Base-by-base conservation (phyloP, 2,113 vertebrate genomes). In the Zosterops lateralis region DNA sequence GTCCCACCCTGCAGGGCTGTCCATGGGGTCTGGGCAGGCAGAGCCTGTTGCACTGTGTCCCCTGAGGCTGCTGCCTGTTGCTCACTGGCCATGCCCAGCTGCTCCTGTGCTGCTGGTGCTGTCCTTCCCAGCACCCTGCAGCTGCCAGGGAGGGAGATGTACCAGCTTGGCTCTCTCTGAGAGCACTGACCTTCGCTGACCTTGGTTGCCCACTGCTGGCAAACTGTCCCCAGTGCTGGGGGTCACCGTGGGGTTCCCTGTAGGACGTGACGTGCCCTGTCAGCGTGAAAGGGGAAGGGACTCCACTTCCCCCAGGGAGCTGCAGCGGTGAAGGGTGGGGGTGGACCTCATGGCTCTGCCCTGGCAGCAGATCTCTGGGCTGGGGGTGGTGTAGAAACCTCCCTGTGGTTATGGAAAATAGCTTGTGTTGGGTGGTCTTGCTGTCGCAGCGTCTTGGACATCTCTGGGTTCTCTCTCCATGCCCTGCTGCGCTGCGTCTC, bases 261-360 rank as follows among this genome's bases (percentile, higher is more conserved):
- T 25, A 13, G 61, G 88, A 67, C 0, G 1, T 68, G 28, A 60
- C 0, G 16, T 68, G 85, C 54, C 36, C 61, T 1, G 17, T 65
- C 90, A 72, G 62, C 19, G 12, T 61, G 62, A 68, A 95, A 88
- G 67, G 75, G 89, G 91, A 96, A 95, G 91, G 76, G 54, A 90
- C 88, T 72, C 1, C 1, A 21, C 82, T 88, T 94, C 88, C 85
- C 31, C 65, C 2, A 5, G 1, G 40, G 74, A 92, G 66, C 70
- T 65, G 58, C 24, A 11, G 56, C 2, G 0, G 10, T 38, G 54
- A 13, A 20, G 60, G 26, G 47, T 3, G 32, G 36, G 36, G 64
- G 70, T 17, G 20, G 38, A 65, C 60, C 24, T 24, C 6, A 2
- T 3, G 1, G 7, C 38, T 75, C 71, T 81, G 53, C 53, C 48